These are phyloP conservation scores for Ia io DNA, from an alignment of 2,113 vertebrate genomes.

Conservation along the genomic window DNA sequence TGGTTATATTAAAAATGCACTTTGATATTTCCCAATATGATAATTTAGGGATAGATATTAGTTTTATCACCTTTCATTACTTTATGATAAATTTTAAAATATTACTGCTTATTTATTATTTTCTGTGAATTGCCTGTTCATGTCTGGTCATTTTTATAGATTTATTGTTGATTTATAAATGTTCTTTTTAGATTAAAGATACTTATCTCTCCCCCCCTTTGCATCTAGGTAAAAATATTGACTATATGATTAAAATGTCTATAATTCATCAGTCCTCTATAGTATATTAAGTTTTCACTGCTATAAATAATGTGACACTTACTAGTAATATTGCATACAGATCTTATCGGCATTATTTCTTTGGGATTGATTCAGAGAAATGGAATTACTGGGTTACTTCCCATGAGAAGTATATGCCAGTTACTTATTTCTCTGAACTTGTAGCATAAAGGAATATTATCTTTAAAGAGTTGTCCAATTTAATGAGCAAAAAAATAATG, in stretches of 20 bases:
- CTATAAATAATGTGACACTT: not conserved
- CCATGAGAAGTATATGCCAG: not conserved
- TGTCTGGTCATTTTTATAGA: slow-evolving; percentile 9
- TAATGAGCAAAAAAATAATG: not conserved
- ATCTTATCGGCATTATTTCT: not conserved
- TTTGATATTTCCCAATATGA: slow-evolving; percentile 28
- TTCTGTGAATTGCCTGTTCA: slow-evolving; percentile 6
- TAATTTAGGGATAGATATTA: slow-evolving; percentile 5
- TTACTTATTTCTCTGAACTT: not conserved
- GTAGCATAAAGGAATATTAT: not conserved
- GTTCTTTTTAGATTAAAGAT: slow-evolving; percentile 3
- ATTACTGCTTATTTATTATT: slow-evolving; percentile 17
- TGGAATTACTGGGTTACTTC: not conserved
- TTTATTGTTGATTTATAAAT: slow-evolving; percentile 39
- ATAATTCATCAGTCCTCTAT: not conserved
- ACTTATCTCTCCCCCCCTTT: not conserved
- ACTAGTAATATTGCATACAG: not conserved
- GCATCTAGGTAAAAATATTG: not conserved
- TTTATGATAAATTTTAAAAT: not conserved
- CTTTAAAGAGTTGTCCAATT: slow-evolving; percentile 1
- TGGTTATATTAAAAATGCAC: not conserved
- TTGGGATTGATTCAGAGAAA: slow-evolving; percentile 42
- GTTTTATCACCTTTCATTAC: slow-evolving; percentile 35
- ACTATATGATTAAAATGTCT: not conserved
- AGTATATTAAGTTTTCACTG: not conserved